Conservation (phyloP, 2,113 vertebrate genomes). For the Prolemur simus region DNA sequence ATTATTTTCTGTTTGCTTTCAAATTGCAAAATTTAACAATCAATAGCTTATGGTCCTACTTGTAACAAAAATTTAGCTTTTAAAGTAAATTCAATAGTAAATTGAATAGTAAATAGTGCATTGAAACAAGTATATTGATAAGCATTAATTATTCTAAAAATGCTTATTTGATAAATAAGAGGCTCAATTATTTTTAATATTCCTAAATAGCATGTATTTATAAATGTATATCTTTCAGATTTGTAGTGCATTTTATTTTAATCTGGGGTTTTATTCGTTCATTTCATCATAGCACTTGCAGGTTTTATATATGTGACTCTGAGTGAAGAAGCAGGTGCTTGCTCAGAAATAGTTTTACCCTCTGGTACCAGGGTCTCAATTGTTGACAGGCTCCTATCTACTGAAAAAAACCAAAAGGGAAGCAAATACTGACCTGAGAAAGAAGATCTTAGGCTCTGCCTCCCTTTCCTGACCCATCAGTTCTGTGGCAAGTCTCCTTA, state of each 20-base stretch:
- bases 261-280: background rate
- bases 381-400: background rate
- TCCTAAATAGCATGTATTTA: background rate
- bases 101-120: too few species aligned
- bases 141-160: background rate
- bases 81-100: background rate
- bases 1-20: background rate
- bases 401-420: background rate
- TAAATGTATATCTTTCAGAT: background rate
- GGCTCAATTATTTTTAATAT: background rate
- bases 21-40: background rate
- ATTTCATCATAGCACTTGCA: background rate
- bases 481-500: background rate
- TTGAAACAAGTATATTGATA: background rate
- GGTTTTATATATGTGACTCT: background rate
- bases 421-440: background rate
- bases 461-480: background rate
- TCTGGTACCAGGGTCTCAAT: background rate
- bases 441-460: background rate
- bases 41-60: background rate
- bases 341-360: background rate
- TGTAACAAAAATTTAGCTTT: background rate
- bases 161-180: slow-evolving; percentile 18
- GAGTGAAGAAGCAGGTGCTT: background rate
- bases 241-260: background rate